These are phyloP conservation scores for Prochilodus magdalenae DNA, from an alignment of 2,113 vertebrate species.

Conservation along the genomic window DNA sequence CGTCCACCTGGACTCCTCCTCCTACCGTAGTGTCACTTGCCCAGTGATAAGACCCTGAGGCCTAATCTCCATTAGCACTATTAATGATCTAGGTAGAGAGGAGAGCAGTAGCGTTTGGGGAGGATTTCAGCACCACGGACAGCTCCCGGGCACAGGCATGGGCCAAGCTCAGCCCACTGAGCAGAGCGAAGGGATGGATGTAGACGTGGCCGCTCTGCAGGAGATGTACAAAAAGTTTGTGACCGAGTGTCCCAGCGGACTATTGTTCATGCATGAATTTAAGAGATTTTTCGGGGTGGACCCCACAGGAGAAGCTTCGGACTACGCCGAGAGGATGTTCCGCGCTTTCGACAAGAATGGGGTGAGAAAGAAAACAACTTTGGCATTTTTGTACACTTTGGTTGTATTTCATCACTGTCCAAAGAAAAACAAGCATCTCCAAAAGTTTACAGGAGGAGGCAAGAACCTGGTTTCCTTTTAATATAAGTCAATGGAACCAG, in stretches of 20 bases:
- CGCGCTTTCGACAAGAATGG: constrained; percentile 78
- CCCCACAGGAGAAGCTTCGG: constrained; percentile 69
- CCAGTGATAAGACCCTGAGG: neutral
- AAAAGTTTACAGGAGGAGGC: too few species aligned
- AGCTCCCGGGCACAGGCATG: constrained; percentile 55
- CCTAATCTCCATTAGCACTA: constrained; percentile 35
- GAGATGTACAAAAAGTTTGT: constrained; percentile 80
- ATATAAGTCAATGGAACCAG: too few species aligned
- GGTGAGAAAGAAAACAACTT: constrained; percentile 63
- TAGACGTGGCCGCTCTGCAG: constrained; percentile 74
- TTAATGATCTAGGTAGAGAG: neutral
- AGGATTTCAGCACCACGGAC: constrained; percentile 39
- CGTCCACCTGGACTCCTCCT: neutral
- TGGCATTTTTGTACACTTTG: too few species aligned
- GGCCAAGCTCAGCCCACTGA: constrained; percentile 69
- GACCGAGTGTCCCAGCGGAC: constrained; percentile 74
- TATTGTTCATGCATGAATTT: constrained; percentile 77
- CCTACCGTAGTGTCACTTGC: neutral
- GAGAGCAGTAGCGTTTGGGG: neutral
- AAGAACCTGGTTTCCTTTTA: too few species aligned
- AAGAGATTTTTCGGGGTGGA: constrained; percentile 78
- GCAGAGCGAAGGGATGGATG: constrained; percentile 53
- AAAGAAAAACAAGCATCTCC: too few species aligned
- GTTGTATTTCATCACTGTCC: too few species aligned
- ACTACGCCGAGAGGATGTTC: constrained; percentile 77